Evolutionary conservation across 1,140 invertebrate species (phyloP), one percentile per base, ranked within the genome.

Genomic region (Acyrthosiphon pisum): DNA sequence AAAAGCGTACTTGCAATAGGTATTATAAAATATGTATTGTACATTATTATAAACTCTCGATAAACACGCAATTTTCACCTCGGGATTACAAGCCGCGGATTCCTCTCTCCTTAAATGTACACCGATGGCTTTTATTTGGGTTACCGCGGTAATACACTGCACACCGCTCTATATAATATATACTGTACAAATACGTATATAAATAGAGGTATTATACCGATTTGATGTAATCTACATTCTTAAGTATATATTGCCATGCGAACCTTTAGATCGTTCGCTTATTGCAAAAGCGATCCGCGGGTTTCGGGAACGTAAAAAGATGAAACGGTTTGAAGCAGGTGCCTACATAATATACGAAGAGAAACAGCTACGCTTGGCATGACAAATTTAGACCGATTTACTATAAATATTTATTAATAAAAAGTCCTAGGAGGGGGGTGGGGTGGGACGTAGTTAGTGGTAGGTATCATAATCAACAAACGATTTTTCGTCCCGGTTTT

Each of bases 371-470:
- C 56, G 2, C 7, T 56, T 8, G 56, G 26, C n/a, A 2, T n/a
- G 30, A 68, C n/a, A 30, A 68, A 68, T 68, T n/a, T 14, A 68
- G 60, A 68, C 56, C 26, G 9, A 68, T 68, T 68, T 68, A 30
- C 60, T 60, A 26, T 26, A 26, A 8, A 60, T 14, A 18, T 50
- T 20, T 48, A 50, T 50, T 50, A 50, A 50, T 50, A 50, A 50
- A 20, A 53, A 22, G 1, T 9, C 6, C 0, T 0, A 8, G 18
- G 20, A 20, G 2, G 1, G 48, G 48, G 48, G 48, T n/a, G 0
- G 14, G 48, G 14, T 48, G 48, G 2, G 18, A 22, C 48, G 48
- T 50, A 50, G 48, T 50, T 22, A 53, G 50, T 22, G 50, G 20
- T 53, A 53, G 50, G 50, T 53, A 50, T 50, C 20, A 50, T 50